phyloP scores from a whole-genome alignment of 2,113 vertebrate genomes.

The Aythya baeri region DNA sequence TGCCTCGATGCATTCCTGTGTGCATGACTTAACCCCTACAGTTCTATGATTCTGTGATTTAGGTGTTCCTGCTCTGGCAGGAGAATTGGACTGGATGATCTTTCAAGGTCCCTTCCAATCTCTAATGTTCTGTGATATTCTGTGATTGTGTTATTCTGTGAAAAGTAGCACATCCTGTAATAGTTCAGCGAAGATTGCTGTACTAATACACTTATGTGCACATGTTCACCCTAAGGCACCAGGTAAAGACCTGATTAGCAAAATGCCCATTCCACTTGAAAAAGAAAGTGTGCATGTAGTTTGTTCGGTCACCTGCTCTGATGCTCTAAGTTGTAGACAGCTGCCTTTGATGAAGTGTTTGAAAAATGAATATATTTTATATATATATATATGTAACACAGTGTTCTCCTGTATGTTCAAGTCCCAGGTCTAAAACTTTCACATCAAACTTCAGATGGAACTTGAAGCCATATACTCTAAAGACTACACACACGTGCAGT shows the following conservation, averaged over 20 bases:
- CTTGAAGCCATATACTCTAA: not conserved
- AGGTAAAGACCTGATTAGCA: not conserved
- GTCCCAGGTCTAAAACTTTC: not conserved
- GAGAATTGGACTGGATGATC: no score
- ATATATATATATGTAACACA: not conserved
- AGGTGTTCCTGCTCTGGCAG: no score
- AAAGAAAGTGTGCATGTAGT: not conserved
- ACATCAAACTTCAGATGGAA: not conserved
- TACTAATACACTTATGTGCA: not conserved
- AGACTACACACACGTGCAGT: not conserved
- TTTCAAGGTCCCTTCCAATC: no score
- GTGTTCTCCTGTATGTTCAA: not conserved
- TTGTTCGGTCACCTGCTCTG: not conserved
- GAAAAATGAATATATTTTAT: not conserved
- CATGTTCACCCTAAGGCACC: not conserved
- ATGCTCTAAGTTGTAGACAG: not conserved
- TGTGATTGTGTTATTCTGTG: no score
- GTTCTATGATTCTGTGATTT: no score
- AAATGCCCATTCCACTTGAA: not conserved
- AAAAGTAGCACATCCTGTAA: not conserved
- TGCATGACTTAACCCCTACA: no score
- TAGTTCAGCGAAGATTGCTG: not conserved
- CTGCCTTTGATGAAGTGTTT: not conserved
- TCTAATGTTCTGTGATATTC: no score
- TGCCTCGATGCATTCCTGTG: no score